phyloP scores from a whole-genome alignment of 2,113 vertebrate genomes.

The Nycticebus coucang region DNA sequence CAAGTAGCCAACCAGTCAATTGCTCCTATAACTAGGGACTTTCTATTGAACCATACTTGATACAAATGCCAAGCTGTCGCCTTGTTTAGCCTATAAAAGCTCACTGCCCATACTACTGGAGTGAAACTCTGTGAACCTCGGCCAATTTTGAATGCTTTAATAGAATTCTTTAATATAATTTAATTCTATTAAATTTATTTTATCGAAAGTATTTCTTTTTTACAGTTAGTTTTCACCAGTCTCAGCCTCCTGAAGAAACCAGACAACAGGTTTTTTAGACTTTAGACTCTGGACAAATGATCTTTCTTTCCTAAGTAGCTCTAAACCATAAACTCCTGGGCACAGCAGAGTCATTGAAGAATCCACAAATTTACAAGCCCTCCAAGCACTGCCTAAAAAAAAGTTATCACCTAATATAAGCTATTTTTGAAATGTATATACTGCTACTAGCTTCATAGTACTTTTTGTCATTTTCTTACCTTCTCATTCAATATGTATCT shows the following conservation, averaged over 20 bases:
- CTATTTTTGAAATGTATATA: background rate
- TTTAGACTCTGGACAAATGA: background rate
- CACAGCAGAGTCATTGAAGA: background rate
- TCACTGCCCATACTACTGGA: background rate
- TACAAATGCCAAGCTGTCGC: background rate
- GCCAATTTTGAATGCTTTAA: background rate
- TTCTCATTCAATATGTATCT: background rate
- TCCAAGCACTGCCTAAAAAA: background rate
- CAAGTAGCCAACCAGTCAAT: background rate
- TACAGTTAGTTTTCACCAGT: background rate
- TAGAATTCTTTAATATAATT: no score
- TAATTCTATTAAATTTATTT: background rate
- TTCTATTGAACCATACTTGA: background rate
- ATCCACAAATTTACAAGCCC: background rate
- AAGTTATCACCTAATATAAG: background rate
- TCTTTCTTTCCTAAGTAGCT: background rate
- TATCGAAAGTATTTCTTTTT: background rate
- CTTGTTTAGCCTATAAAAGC: background rate
- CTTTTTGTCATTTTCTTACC: conserved; percentile 2
- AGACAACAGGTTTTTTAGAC: background rate
- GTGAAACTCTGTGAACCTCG: background rate
- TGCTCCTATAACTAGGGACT: background rate
- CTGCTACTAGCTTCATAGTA: background rate
- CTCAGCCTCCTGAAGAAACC: background rate
- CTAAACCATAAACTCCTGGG: background rate